These are phyloP conservation scores for Percina caprodes DNA, from an alignment of 2,113 vertebrate genomes.

Conservation along the genomic window DNA sequence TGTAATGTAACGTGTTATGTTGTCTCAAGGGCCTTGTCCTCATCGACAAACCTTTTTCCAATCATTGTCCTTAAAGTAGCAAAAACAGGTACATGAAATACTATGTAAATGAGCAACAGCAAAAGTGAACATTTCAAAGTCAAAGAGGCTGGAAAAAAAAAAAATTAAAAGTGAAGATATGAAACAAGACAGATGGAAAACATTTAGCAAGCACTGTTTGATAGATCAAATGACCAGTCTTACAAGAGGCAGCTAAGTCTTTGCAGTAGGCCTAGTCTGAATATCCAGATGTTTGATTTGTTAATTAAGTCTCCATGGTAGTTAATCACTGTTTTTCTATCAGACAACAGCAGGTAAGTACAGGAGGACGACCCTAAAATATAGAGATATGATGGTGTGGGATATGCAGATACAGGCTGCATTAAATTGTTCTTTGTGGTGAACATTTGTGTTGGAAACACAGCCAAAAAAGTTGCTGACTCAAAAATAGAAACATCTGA, in stretches of 20 bases:
- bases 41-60: not conserved
- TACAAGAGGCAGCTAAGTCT: slow-evolving; percentile 54
- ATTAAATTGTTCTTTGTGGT: slow-evolving; percentile 18
- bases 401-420: slow-evolving; percentile 28
- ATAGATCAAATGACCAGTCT: slow-evolving; percentile 72
- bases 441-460: slow-evolving; percentile 16
- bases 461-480: slow-evolving; percentile 25
- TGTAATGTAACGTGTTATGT: not conserved
- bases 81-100: not conserved
- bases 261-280: slow-evolving; percentile 66
- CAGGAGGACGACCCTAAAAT: slow-evolving; percentile 57
- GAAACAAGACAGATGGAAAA: slow-evolving; percentile 72
- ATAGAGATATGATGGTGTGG: slow-evolving; percentile 26
- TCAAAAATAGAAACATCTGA: not conserved
- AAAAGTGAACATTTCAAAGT: slow-evolving; percentile 34
- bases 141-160: not conserved
- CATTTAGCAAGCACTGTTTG: slow-evolving; percentile 54
- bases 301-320: slow-evolving; percentile 84
- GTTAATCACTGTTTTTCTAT: slow-evolving; percentile 68
- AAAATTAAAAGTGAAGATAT: slow-evolving; percentile 19
- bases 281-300: slow-evolving; percentile 84
- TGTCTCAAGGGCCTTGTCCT: not conserved
- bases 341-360: slow-evolving; percentile 72
- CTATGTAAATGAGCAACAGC: slow-evolving; percentile 14
- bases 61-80: not conserved